phyloP scores from a whole-genome alignment of 2,888 invertebrate species.

The Ctenicera cuprea region DNA sequence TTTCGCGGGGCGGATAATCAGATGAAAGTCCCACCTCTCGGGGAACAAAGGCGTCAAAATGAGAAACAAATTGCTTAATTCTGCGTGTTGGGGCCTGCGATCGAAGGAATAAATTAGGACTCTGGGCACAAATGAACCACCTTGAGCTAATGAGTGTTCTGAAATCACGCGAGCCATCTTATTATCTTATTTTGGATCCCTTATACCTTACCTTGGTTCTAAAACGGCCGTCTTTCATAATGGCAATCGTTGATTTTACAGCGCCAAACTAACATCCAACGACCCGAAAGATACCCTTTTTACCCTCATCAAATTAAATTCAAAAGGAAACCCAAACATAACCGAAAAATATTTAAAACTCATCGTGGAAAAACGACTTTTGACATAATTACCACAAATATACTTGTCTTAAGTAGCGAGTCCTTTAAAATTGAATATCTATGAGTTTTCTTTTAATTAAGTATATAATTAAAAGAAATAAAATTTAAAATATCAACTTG shows the following conservation, averaged over 20 bases:
- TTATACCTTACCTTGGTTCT: conserved; percentile 37
- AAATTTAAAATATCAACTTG: no score
- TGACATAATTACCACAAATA: no score
- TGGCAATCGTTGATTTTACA: conserved; percentile 17
- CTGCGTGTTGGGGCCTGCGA: conserved; percentile 58
- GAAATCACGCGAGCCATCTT: conserved; percentile 59
- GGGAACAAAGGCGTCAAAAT: conserved; percentile 60
- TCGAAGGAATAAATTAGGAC: conserved; percentile 60
- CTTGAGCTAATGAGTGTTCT: conserved; percentile 60
- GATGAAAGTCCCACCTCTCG: conserved; percentile 56
- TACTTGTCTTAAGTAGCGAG: no score
- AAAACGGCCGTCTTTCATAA: conserved; percentile 38
- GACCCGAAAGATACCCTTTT: neutral
- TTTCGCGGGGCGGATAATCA: conserved; percentile 48
- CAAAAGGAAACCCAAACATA: neutral
- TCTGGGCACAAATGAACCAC: conserved; percentile 59
- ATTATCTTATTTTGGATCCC: conserved; percentile 57
- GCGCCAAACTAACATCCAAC: conserved; percentile 2
- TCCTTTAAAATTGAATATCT: no score
- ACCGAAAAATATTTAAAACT: neutral
- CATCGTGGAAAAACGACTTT: no score
- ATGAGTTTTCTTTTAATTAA: no score
- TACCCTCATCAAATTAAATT: conserved; percentile 3
- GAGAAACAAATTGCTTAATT: conserved; percentile 61
- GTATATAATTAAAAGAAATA: no score